These are phyloP conservation scores for Carollia perspicillata DNA, from an alignment of 2,113 vertebrate genomes.

Conservation along the genomic window DNA sequence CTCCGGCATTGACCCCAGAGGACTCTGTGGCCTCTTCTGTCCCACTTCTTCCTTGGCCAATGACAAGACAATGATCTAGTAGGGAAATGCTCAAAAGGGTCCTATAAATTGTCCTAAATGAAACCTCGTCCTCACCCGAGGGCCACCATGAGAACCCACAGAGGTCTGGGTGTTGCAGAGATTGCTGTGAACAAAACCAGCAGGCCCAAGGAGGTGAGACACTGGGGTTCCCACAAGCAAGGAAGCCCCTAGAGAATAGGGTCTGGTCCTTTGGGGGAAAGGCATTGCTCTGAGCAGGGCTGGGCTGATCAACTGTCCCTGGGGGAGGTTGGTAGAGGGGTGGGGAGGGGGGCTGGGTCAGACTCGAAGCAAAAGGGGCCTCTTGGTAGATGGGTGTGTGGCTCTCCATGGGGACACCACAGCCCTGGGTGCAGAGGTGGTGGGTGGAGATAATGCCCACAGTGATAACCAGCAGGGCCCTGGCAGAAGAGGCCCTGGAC, in stretches of 20 bases:
- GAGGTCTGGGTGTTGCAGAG: not conserved
- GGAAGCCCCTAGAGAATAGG: not conserved
- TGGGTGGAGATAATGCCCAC: constrained; percentile 64
- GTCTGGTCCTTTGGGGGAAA: not conserved
- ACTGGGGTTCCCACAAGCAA: not conserved
- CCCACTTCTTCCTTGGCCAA: not conserved
- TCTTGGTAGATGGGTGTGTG: constrained; percentile 50
- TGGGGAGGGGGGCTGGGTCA: not conserved
- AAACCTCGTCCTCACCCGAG: not conserved
- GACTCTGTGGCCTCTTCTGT: not conserved
- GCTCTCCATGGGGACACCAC: constrained; percentile 23
- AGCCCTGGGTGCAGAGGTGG: constrained; percentile 54
- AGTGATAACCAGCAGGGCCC: constrained; percentile 68
- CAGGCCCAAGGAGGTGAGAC: not conserved
- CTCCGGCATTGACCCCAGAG: not conserved
- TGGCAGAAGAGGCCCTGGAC: constrained; percentile 57
- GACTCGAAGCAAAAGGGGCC: constrained; percentile 21
- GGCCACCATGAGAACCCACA: not conserved
- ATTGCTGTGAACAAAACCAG: not conserved
- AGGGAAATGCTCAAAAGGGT: not conserved
- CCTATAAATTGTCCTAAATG: not conserved
- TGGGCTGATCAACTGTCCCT: not conserved
- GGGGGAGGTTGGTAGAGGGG: not conserved
- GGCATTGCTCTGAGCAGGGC: not conserved
- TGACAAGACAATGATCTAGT: not conserved